These are phyloP conservation scores for Apodemia zela DNA, from an alignment of 2,888 invertebrate genomes.

Conservation along the genomic window DNA sequence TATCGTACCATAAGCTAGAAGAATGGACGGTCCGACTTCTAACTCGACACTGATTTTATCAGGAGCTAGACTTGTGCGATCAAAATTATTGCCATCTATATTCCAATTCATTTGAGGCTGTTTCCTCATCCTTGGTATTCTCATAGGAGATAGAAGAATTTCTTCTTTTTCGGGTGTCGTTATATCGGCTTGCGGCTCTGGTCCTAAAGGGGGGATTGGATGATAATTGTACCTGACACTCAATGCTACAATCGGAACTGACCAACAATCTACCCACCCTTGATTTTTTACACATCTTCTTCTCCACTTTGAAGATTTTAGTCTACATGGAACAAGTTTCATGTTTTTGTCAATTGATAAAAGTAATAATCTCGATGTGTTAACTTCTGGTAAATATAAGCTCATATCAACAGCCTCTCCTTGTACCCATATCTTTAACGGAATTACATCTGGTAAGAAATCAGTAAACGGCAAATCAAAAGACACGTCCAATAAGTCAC, in stretches of 20 bases:
- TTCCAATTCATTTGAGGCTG: constrained; percentile 85
- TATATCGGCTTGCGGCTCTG: constrained; percentile 93
- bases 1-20: constrained; percentile 95
- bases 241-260: constrained; percentile 95
- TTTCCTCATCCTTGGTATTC: constrained; percentile 90
- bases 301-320: constrained; percentile 86
- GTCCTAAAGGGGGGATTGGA: constrained; percentile 93
- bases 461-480: constrained; percentile 97
- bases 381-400: constrained; percentile 94
- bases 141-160: constrained; percentile 93
- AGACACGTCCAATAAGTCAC: constrained; percentile 94
- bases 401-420: constrained; percentile 96
- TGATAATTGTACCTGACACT: constrained; percentile 95
- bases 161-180: constrained; percentile 97
- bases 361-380: constrained; percentile 91
- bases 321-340: constrained; percentile 86
- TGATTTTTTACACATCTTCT: constrained; percentile 85
- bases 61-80: constrained; percentile 90
- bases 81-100: constrained; percentile 88
- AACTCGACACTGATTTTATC: constrained; percentile 95
- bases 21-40: constrained; percentile 95
- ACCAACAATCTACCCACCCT: constrained; percentile 98
- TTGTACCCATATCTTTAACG: constrained; percentile 95
- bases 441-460: constrained; percentile 94
- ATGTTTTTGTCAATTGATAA: constrained; percentile 93